Percentiles rank a stretch among this genome's conserved stretches.
phyloP scores from a whole-genome alignment of 2,888 invertebrate genomes.

The Melinaea marsaeus region DNA sequence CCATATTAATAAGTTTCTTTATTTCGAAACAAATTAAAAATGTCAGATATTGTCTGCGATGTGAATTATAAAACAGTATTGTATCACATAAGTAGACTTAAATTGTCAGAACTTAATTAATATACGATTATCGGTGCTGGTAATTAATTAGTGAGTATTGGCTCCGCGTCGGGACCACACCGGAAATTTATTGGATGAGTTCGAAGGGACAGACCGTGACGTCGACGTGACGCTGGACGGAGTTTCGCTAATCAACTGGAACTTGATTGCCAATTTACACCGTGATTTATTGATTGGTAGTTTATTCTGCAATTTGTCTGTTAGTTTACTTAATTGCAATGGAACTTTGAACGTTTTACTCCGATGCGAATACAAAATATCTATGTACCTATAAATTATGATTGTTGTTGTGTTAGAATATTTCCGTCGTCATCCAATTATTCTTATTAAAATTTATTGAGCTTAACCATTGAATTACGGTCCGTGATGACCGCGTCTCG shows the following conservation, averaged over 20 bases:
- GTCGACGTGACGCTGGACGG: constrained; percentile 34
- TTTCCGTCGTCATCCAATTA: constrained; percentile 53
- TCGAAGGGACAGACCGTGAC: constrained; percentile 37
- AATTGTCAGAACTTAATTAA: constrained; percentile 59
- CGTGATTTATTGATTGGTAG: constrained; percentile 56
- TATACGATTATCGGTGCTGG: constrained; percentile 62
- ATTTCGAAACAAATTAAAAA: constrained; percentile 65
- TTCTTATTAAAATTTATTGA: constrained; percentile 62
- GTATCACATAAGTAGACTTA: constrained; percentile 52
- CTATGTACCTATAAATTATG: constrained; percentile 33
- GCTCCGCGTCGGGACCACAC: constrained; percentile 40
- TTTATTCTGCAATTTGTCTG: constrained; percentile 44
- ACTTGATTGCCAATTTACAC: constrained; percentile 66
- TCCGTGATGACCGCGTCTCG: constrained; percentile 45
- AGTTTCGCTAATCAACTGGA: constrained; percentile 51
- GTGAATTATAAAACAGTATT: constrained; percentile 38
- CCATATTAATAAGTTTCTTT: constrained; percentile 3
- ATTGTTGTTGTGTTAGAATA: constrained; percentile 38
- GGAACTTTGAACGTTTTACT: constrained; percentile 4
- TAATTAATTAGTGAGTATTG: constrained; percentile 52
- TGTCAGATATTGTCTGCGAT: constrained; percentile 55
- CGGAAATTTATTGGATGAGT: constrained; percentile 31
- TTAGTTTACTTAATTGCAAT: neutral
- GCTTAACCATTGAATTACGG: constrained; percentile 55
- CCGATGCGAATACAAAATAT: constrained; percentile 5